Evolutionary conservation across 92 coral and sea anemone species (phyloP).

Genomic region (Bergia puertoricense): DNA sequence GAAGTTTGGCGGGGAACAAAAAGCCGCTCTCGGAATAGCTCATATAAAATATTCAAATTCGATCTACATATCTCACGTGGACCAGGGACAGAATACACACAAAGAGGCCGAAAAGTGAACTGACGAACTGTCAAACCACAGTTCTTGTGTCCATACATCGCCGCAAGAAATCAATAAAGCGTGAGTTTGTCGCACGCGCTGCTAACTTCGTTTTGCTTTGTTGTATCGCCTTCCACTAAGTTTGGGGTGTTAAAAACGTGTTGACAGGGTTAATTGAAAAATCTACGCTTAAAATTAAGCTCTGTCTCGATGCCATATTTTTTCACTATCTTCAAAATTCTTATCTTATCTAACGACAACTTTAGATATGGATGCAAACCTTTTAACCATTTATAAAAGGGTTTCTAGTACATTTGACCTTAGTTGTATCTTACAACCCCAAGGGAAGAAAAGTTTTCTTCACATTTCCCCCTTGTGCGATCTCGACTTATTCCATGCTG

Average conservation of each 20-base stretch:
- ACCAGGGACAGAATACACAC: slow-evolving; percentile 65
- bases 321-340: background rate
- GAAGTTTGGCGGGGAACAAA: slow-evolving; percentile 99
- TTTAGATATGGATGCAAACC: slow-evolving; percentile 2
- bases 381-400: background rate
- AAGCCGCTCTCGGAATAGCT: slow-evolving; percentile 93
- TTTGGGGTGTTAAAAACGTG: slow-evolving; percentile 63
- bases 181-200: slow-evolving; percentile 73
- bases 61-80: slow-evolving; percentile 54
- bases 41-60: slow-evolving; percentile 95
- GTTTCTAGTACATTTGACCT: background rate
- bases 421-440: background rate
- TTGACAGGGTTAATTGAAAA: slow-evolving; percentile 82
- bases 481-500: slow-evolving; percentile 24
- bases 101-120: slow-evolving; percentile 67
- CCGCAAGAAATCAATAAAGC: slow-evolving; percentile 67
- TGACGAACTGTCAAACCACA: slow-evolving; percentile 67
- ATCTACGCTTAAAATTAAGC: slow-evolving; percentile 10
- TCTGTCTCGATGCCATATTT: background rate
- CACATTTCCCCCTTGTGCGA: background rate
- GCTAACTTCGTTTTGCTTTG: slow-evolving; percentile 66
- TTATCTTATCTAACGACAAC: background rate
- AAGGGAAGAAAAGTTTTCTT: background rate
- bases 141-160: slow-evolving; percentile 51
- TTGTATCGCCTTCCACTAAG: slow-evolving; percentile 72